Evolutionary conservation across 2,113 vertebrate genomes (phyloP), one percentile per base, ranked within the genome.

Genomic region (Isurus oxyrinchus): DNA sequence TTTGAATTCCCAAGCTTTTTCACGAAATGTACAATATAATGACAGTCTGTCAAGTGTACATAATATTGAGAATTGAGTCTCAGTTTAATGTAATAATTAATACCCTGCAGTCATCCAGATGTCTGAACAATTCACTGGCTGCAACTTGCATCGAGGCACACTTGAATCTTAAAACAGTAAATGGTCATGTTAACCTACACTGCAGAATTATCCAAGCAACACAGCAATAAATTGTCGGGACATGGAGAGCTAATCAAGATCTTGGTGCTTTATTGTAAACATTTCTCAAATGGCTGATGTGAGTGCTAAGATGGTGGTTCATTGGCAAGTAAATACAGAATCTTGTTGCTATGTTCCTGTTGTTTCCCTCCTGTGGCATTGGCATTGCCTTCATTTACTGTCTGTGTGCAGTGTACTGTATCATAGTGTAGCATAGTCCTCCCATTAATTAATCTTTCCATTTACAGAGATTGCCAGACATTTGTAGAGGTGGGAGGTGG

Each of bases 361-460:
- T 93, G 63, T 61, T 57, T n/a, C 5, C 57, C 90, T 63, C 61
- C 35, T n/a, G 35, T 93, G 90, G 6, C 35, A 94, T 57, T 63
- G 90, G 57, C 35, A 40, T 21, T n/a, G 16, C 57, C 35, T 94
- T 63, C 35, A 40, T 14, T 63, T 40, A 63, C 90, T 40, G 59
- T 94, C 59, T 94, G n/a, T 63, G 90, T 66, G 35, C 90, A 94
- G n/a, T 63, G 59, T 63, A 21, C 57, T 63, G 90, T 40, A 63
- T 94, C 90, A 66, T 66, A 40, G 21, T 94, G 90, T 16, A 94
- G 61, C n/a, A 40, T 7, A 63, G 19, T 59, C 90, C 90, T 66
- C 59, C 57, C 19, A n/a, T 93, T 61, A 93, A 61, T 93, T 93
- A 61, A 93, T 94, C 59, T 94, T 66, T 94, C 61, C 44, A 94